Evolutionary conservation across 2,113 vertebrate species (phyloP), one percentile per base, ranked within the genome.

Genomic region (human (Homo sapiens)): DNA sequence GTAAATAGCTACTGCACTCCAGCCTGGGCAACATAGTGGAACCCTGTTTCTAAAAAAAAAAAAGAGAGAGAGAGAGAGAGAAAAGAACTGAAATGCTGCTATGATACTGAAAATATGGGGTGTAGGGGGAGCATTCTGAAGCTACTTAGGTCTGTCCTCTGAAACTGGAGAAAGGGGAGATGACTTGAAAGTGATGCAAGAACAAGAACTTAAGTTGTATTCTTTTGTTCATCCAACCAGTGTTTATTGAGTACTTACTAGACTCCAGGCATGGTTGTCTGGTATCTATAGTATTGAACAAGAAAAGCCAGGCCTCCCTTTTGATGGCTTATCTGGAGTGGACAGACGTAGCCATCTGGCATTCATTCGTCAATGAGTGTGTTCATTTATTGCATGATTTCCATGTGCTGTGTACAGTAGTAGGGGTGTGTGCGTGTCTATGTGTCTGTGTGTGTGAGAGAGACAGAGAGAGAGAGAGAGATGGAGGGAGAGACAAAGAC

Each of bases 311-410:
- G 66, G 30, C 43, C 50, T 90, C 27, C 16, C 45, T 50, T n/a
- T 82, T 14, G 0, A 38, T 30, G 35, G 72, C 50, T 75, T 80
- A 68, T 43, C 45, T 80, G 52, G 45, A 20, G 18, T 55, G 59
- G 45, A 27, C 17, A 68, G 40, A 48, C 17, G 43, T 20, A 2
- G 16, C 52, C 43, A 12, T 25, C 52, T 35, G 18, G 38, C n/a
- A 2, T 9, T 18, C 38, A 2, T 80, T 64, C 20, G 4, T 61
- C 30, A 20, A 7, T 18, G 27, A 18, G 2, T 0, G 4, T 59
- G 32, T 73, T 50, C 6, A 0, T 45, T 48, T 70, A 10, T 30
- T 48, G 43, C 2, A 35, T 12, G 50, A 20, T n/a, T 92, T 76
- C 73, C 20, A 0, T 32, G 43, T 85, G 50, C 38, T 50, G 4